These are phyloP conservation scores for Cephus cinctus DNA, from an alignment of 1,140 invertebrate species.

Conservation along the genomic window DNA sequence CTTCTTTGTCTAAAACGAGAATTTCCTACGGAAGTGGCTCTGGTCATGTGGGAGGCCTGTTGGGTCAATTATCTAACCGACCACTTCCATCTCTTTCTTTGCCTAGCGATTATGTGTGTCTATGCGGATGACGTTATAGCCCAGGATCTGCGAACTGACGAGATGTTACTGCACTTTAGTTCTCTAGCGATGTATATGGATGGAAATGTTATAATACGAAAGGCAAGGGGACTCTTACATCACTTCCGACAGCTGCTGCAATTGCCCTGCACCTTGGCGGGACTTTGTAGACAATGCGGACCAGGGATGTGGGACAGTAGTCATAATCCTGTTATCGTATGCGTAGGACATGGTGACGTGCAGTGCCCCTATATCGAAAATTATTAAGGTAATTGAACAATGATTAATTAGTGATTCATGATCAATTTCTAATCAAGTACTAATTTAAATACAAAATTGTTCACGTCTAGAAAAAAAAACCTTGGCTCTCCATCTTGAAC, in stretches of 20 bases:
- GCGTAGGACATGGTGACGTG: conserved; percentile 54
- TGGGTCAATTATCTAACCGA: conserved; percentile 93
- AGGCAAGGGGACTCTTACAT: conserved; percentile 87
- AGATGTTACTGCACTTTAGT: conserved; percentile 92
- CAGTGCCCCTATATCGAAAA: conserved; percentile 49
- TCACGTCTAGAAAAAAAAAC: background rate
- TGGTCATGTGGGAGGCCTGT: conserved; percentile 92
- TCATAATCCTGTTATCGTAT: conserved; percentile 75
- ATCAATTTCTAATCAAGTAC: background rate
- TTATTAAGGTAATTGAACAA: conserved; percentile 24
- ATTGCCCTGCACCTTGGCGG: conserved; percentile 85
- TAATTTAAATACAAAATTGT: background rate
- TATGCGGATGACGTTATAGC: conserved; percentile 91
- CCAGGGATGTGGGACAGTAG: conserved; percentile 92
- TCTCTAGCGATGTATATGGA: conserved; percentile 97
- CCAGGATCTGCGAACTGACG: conserved; percentile 85
- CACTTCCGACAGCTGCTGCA: conserved; percentile 82
- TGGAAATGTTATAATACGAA: conserved; percentile 82
- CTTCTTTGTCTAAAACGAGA: conserved; percentile 87
- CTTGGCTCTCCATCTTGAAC: no score
- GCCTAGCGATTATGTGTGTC: conserved; percentile 85
- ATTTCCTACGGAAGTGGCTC: conserved; percentile 81
- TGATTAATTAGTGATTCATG: background rate
- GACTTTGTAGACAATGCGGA: conserved; percentile 82
- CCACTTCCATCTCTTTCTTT: conserved; percentile 90